Evolutionary conservation across 2,797 vertebrate genomes (phyloP), one percentile per base, ranked within the genome.

Genomic region (Molossus alvarezi): DNA sequence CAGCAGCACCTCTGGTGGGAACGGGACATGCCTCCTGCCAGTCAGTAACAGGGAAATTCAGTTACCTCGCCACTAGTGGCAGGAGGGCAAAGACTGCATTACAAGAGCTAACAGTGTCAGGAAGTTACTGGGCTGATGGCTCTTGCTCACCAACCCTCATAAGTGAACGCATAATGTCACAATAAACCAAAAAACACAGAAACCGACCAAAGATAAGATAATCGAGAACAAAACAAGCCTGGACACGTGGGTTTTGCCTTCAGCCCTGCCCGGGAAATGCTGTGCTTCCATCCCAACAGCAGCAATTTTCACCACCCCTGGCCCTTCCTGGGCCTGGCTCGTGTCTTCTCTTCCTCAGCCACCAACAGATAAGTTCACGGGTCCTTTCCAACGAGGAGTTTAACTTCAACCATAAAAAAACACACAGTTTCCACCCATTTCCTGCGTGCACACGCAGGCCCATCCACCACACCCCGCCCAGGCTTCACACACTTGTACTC

Each of bases 51-150:
- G 95, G 77, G 89, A 98, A 97, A 98, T 7, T 58, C 97, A 97
- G 97, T 97, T 97, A 97, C 97, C 97, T 97, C 92, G 71, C 97
- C 96, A 96, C 98, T 97, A 97, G 95, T 97, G 98, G 98, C 97
- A 97, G 97, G 88, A 97, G 96, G 94, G 97, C 98, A 96, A 97
- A 95, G 96, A 95, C 82, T 92, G 97, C 97, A 96, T 91, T 98
- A 95, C 97, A 97, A 98, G 97, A 97, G 94, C 96, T 98, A 97
- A 97, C 98, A 98, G 98, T 97, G 98, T 98, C 98, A 97, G 97
- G 96, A 97, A 96, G 98, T 96, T 96, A 97, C 84, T 95, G 96
- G 97, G 96, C 97, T 97, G 95, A 97, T 96, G 96, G 88, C 84
- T 97, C 89, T 94, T 95, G 97, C 97, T 97, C 97, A 98, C 98